Evolutionary conservation across 2,888 invertebrate species (phyloP).

Genomic region (Amitus sp.): DNA sequence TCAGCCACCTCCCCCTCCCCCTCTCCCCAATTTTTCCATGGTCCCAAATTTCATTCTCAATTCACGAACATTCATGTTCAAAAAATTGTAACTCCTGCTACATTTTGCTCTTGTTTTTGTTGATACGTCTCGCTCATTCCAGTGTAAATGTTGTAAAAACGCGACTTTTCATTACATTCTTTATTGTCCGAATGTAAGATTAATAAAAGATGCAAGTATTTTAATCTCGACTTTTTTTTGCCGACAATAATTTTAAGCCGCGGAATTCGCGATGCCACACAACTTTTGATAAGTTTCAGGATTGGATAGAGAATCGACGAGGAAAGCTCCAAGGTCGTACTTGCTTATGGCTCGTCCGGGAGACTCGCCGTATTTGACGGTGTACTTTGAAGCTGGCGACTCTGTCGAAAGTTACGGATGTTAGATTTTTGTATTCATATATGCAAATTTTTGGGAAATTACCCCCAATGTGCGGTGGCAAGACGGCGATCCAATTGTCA

Average conservation of each 20-base stretch:
- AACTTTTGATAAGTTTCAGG: constrained; percentile 76
- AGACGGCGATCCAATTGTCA: constrained; percentile 81
- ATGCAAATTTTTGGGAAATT: no score
- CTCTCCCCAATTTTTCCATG: constrained; percentile 51
- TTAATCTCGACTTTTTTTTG: no score
- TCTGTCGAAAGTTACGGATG: no score
- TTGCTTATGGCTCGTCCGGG: constrained; percentile 80
- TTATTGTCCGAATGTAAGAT: no score
- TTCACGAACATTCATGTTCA: constrained; percentile 36
- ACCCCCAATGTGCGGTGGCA: constrained; percentile 86
- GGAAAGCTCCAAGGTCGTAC: constrained; percentile 79
- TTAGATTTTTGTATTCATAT: no score
- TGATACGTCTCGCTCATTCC: no score
- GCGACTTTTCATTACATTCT: no score
- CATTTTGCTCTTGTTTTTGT: no score
- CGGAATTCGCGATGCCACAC: constrained; percentile 71
- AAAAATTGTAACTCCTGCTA: constrained; percentile 23
- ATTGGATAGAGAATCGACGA: constrained; percentile 76
- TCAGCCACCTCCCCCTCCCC: constrained; percentile 65
- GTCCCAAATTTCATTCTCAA: background rate
- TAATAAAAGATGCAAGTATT: no score
- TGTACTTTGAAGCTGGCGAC: constrained; percentile 72
- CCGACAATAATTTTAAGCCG: no score
- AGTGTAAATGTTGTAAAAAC: no score
- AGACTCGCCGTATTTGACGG: constrained; percentile 72